phyloP scores from a whole-genome alignment of 2,797 vertebrate genomes.

The Takifugu ocellatus region DNA sequence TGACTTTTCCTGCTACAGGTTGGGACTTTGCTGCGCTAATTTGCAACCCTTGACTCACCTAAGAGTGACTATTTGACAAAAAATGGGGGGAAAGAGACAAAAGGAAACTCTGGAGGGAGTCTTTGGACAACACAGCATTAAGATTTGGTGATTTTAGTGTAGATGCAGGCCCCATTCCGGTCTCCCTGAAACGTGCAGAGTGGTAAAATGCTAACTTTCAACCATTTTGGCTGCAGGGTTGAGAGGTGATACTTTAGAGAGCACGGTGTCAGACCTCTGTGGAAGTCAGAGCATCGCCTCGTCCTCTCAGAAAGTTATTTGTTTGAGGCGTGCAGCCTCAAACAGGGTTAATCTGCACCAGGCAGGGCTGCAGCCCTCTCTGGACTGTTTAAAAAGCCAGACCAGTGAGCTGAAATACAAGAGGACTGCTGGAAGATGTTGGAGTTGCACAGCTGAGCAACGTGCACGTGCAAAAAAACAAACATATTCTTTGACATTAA shows the following conservation, averaged over 20 bases:
- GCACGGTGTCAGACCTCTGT: too few species aligned
- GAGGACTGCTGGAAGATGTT: slow-evolving; percentile 55
- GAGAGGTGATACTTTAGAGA: background rate
- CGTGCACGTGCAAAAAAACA: slow-evolving; percentile 43
- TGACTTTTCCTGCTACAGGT: background rate
- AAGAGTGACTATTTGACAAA: background rate
- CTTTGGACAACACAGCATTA: background rate
- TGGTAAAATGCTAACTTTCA: background rate
- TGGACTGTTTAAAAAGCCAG: slow-evolving; percentile 58
- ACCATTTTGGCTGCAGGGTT: background rate
- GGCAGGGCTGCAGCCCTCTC: slow-evolving; percentile 47
- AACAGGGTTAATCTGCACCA: slow-evolving; percentile 45
- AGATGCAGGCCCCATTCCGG: background rate
- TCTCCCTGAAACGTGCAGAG: background rate
- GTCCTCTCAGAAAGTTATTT: slow-evolving; percentile 30
- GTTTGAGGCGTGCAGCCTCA: slow-evolving; percentile 40
- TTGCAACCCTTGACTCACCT: too few species aligned
- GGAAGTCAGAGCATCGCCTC: slow-evolving; percentile 19
- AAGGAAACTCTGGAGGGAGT: background rate
- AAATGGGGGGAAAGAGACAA: background rate
- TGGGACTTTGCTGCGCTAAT: too few species aligned
- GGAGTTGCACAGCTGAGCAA: slow-evolving; percentile 49
- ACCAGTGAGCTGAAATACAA: slow-evolving; percentile 62
- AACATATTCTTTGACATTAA: slow-evolving; percentile 19
- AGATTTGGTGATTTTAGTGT: background rate